Percentiles rank a stretch among this genome's conserved stretches.
Conservation (phyloP, 2,113 vertebrate genomes). For the Lamprotornis superbus region DNA sequence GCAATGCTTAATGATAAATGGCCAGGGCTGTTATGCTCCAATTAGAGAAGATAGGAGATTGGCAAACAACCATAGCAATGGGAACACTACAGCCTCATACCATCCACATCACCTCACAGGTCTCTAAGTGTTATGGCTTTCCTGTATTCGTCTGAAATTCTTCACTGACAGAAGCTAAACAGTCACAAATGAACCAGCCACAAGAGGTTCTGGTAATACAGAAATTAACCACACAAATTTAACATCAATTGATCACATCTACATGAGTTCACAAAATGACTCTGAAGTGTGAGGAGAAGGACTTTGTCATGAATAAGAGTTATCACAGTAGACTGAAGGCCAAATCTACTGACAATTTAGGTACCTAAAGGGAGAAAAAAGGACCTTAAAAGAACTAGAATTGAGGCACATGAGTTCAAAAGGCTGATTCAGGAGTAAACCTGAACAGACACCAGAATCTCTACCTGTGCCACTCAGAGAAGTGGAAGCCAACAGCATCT, state of each 20-base stretch:
- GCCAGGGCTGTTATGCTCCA: constrained; percentile 47
- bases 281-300: neutral
- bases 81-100: neutral
- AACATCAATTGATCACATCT: neutral
- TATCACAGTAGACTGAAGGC: neutral
- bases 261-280: neutral
- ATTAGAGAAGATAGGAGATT: constrained; percentile 39
- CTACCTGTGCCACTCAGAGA: neutral
- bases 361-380: neutral
- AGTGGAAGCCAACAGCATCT: neutral
- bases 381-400: neutral
- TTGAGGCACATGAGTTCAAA: neutral
- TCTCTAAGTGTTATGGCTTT: neutral
- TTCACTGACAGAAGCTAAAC: neutral
- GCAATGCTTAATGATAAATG: constrained; percentile 1
- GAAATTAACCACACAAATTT: neutral
- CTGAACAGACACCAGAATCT: neutral
- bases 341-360: neutral
- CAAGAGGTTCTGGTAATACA: neutral
- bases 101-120: neutral
- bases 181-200: neutral
- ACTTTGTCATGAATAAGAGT: neutral
- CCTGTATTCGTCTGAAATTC: neutral
- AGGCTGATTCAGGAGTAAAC: neutral
- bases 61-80: neutral